A percentile compares a stretch with the other conserved stretches of the same genome.
These are phyloP conservation scores for Poeciliopsis infans DNA, from an alignment of 2,797 vertebrate species.

Conservation along the genomic window DNA sequence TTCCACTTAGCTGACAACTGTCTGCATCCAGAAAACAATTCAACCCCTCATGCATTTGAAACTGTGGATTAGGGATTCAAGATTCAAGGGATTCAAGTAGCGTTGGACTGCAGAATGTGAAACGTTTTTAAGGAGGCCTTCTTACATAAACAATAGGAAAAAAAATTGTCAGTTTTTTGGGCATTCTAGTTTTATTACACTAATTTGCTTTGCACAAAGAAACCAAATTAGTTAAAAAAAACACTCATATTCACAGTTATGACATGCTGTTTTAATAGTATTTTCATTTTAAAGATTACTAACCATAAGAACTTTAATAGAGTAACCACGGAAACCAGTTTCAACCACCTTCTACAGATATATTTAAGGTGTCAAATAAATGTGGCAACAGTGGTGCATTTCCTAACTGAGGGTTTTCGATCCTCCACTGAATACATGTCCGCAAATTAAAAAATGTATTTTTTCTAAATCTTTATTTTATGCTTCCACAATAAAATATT, in stretches of 20 bases:
- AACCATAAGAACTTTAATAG: background rate
- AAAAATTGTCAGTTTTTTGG: too few species aligned
- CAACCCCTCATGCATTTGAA: background rate
- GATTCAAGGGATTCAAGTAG: background rate
- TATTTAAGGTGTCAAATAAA: background rate
- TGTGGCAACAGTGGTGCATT: background rate
- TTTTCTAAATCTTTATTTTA: background rate
- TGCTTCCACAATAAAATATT: background rate
- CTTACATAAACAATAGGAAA: too few species aligned
- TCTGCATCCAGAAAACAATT: conserved; percentile 23
- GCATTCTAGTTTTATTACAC: background rate
- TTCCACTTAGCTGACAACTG: conserved; percentile 25
- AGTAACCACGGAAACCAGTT: background rate
- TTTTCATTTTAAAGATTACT: background rate
- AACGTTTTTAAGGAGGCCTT: background rate
- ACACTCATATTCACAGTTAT: background rate
- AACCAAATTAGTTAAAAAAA: too few species aligned
- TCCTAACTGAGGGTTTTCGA: background rate
- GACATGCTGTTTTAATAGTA: background rate
- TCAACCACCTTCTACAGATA: background rate
- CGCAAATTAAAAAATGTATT: background rate
- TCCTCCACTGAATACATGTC: background rate
- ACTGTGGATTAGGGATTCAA: background rate
- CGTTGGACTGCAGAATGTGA: background rate
- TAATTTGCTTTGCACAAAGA: too few species aligned